phyloP scores from a whole-genome alignment of 1,140 invertebrate genomes.

The Zaprionus vittiger region DNA sequence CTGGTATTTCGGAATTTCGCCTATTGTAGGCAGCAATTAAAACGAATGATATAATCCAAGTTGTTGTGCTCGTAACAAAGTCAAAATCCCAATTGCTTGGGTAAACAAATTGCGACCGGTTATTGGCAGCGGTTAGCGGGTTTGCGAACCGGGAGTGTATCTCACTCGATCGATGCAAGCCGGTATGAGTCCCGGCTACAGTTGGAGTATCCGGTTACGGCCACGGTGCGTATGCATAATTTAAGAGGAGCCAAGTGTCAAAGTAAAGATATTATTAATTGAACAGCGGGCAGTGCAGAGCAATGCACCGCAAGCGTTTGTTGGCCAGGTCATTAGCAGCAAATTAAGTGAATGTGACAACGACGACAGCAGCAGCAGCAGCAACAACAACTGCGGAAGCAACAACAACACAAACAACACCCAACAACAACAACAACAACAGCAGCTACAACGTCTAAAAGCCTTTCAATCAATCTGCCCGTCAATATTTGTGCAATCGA shows the following conservation, averaged over 20 bases:
- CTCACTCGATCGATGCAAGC: background rate
- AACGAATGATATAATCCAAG: conserved; percentile 44
- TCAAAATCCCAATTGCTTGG: conserved; percentile 32
- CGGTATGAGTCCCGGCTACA: background rate
- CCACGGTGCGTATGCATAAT: conserved; percentile 34
- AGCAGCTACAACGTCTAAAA: conserved; percentile 34
- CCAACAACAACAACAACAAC: background rate
- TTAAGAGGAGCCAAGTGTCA: conserved; percentile 29
- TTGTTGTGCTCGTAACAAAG: conserved; percentile 10
- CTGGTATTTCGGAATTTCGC: conserved; percentile 8
- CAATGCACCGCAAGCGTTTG: conserved; percentile 35
- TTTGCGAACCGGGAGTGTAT: conserved; percentile 7
- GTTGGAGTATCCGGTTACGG: conserved; percentile 22
- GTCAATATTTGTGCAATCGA: conserved; percentile 66
- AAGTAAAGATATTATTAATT: conserved; percentile 49
- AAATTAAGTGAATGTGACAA: conserved; percentile 50
- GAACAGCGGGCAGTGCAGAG: background rate
- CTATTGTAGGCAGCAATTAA: conserved; percentile 42
- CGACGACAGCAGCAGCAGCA: conserved; percentile 15
- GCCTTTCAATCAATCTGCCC: conserved; percentile 50
- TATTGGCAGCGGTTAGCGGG: conserved; percentile 1
- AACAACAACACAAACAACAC: conserved; percentile 24
- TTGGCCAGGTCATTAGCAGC: conserved; percentile 50
- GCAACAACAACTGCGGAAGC: conserved; percentile 15
- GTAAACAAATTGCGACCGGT: conserved; percentile 38